Base-by-base conservation (phyloP, 2,888 invertebrate species). In the Xestia rhomboidea region DNA sequence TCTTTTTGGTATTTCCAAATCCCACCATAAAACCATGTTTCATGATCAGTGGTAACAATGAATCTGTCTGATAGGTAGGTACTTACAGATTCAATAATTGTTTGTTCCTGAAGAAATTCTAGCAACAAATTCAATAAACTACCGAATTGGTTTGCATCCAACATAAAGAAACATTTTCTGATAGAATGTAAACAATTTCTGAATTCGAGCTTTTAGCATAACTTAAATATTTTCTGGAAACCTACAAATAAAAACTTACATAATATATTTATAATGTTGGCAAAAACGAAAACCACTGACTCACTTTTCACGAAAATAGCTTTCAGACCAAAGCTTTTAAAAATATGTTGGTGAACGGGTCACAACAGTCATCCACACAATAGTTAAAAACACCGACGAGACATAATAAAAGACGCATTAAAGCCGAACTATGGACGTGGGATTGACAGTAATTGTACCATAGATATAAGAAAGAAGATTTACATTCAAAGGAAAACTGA, bases 181-280 rank as follows among this genome's bases (percentile, higher is more conserved):
- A 54, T 30, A 38, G 15, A 77, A 64, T 49, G 51, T 69, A 79
- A 79, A 79, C 63, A 79, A 38, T 46, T 38, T 2, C 38, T 46
- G 24, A n/a, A 54, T 38, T 60, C 3, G 10, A 51, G 79, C 54
- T 77, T 77, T 79, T 70, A 77, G 63, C 79, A 64, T 69, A 46
- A 64, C 51, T 77, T 79, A 21, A 63, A 79, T 54, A 69, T 69
- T 69, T 63, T 64, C 38, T 10, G 18, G 24, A 62, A 62, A 34
- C 8, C 6, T 21, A 62, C 57, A 60, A 41, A 76, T 76, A 66
- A 76, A 38, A 76, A 76, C 24, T 30, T n/a, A 5, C 8, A 18
- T n/a, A n/a, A n/a, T n/a, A n/a, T 54, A 73, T 62, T 62, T 62
- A 41, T 71, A 38, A 73, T 34, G 30, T 57, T 34, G 4, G 24